These are phyloP conservation scores for Damaliscus lunatus DNA, from an alignment of 2,113 vertebrate genomes.

Conservation along the genomic window DNA sequence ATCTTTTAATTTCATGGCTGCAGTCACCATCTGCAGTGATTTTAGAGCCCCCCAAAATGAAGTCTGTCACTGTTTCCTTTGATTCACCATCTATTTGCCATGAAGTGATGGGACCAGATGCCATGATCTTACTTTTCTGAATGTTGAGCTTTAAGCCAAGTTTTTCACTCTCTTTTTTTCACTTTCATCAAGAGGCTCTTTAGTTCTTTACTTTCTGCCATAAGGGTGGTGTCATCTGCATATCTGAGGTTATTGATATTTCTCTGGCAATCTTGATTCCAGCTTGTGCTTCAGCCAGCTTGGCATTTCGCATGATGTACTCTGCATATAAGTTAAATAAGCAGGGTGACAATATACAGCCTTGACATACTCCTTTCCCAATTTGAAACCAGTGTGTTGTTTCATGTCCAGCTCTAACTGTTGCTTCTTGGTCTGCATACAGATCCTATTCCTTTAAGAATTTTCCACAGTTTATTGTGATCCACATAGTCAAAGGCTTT, in stretches of 20 bases:
- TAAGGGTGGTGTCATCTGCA: neutral
- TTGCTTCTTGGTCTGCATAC: neutral
- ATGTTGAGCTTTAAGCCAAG: neutral
- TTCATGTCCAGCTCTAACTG: neutral
- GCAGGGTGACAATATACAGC: neutral
- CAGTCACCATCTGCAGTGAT: neutral
- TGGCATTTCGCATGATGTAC: rapidly evolving
- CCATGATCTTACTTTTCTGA: neutral
- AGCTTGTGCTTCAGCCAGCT: neutral
- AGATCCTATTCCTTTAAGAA: neutral
- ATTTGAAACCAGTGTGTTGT: neutral
- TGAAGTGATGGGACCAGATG: neutral
- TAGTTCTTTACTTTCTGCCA: neutral
- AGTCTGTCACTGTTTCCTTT: neutral
- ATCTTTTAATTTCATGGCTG: neutral
- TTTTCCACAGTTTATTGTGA: neutral
- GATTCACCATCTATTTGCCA: neutral
- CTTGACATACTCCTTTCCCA: neutral
- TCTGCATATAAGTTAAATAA: neutral
- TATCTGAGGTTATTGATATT: neutral
- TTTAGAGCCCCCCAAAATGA: neutral
- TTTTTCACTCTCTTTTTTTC: neutral
- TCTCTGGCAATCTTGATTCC: neutral
- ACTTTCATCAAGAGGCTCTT: neutral
- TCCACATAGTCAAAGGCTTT: neutral